Base-by-base conservation (phyloP, 2,113 vertebrate species). In the Chlamydotis undulata region DNA sequence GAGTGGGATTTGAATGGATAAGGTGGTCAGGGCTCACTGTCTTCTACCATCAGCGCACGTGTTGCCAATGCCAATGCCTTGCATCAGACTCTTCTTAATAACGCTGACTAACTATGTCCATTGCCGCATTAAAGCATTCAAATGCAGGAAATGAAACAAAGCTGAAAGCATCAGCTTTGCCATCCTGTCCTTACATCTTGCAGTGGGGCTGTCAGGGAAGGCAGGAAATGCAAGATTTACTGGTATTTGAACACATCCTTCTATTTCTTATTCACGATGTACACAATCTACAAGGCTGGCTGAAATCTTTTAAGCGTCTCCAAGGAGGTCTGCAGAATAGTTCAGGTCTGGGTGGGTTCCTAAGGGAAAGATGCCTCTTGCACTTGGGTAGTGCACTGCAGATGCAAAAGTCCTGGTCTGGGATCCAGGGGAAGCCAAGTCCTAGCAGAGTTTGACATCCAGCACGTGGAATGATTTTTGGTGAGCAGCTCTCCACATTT, bases 331-430 rank as follows among this genome's bases (percentile, higher is more conserved):
- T 67, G 55, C 3, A 91, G 25, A 79, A 80, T 37, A 79, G 37
- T 12, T 35, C 3, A 26, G 35, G n/a, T 89, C 68, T 82, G 11
- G 3, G 26, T n/a, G 22, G 3, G 24, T 73, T 88, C 19, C 21
- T 70, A 15, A 61, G 14, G 33, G 11, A 69, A 59, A 59, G 8
- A 22, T 11, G 19, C 0, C 0, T 23, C 12, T 68, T 50, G 19
- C 0, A 0, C 5, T n/a, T 71, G 26, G 7, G 5, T 41, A 47
- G 17, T 23, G 8, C 8, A 6, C 8, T 26, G 12, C 10, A 57
- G 22, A 17, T 21, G 19, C 22, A n/a, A 28, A 22, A 61, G 19
- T n/a, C 41, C 23, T 47, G 14, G 14, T 31, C 11, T 74, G 11
- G 31, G 33, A 71, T 4, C 5, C 5, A 28, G 22, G 22, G 47